Evolutionary conservation across 2,888 invertebrate genomes (phyloP).

Genomic region (Ochropacha duplaris): DNA sequence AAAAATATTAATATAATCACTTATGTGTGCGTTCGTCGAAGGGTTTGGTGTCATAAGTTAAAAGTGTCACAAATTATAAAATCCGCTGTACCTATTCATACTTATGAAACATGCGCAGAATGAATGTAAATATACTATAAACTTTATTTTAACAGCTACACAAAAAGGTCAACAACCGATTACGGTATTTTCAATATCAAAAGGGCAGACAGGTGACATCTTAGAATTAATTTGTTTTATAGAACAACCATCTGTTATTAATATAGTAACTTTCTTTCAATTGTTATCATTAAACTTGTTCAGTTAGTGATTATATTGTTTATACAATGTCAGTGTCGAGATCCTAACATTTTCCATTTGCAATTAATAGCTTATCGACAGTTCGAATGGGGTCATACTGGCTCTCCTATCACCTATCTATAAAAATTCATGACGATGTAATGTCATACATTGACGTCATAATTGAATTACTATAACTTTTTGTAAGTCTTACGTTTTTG

Average conservation of each 20-base stretch:
- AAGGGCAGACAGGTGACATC: conserved; percentile 1
- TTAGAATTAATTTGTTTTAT: neutral
- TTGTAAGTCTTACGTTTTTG: neutral
- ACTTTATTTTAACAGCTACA: neutral
- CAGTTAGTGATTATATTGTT: conserved; percentile 2
- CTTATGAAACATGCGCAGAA: neutral
- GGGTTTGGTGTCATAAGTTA: neutral
- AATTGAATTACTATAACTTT: neutral
- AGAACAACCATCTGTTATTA: neutral
- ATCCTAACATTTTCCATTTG: conserved; percentile 3
- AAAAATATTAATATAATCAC: too few species aligned
- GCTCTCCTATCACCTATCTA: neutral
- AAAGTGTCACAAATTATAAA: neutral
- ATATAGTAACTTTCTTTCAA: neutral
- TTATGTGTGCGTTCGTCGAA: too few species aligned
- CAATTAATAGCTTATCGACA: neutral
- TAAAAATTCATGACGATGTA: neutral
- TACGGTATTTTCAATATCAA: conserved; percentile 2
- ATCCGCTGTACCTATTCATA: neutral
- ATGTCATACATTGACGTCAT: neutral
- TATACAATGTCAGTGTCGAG: neutral
- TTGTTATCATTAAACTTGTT: neutral
- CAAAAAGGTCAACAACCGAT: conserved; percentile 5
- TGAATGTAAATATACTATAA: neutral
- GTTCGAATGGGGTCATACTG: conserved; percentile 4